These are phyloP conservation scores for Melanotaenia nigrans DNA, from an alignment of 2,797 vertebrate genomes.

Conservation along the genomic window DNA sequence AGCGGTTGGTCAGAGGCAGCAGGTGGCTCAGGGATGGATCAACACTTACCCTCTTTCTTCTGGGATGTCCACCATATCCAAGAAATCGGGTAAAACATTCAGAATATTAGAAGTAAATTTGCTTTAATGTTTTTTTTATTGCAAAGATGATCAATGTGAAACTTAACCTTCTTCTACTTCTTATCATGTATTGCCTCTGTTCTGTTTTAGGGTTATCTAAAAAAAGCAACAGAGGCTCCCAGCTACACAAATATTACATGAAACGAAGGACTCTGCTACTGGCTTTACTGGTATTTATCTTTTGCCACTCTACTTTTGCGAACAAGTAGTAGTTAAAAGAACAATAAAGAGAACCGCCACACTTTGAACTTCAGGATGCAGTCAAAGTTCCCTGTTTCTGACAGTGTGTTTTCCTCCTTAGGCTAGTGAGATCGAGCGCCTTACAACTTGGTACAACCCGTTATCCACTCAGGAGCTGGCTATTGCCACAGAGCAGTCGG, in stretches of 20 bases:
- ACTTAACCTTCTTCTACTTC: neutral
- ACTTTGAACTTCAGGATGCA: neutral
- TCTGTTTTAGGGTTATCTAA: constrained; percentile 89
- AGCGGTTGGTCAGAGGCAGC: constrained; percentile 92
- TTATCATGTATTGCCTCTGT: constrained; percentile 6
- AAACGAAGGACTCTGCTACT: constrained; percentile 92
- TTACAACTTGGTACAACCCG: constrained; percentile 97
- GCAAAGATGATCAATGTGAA: neutral
- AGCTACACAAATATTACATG: constrained; percentile 98
- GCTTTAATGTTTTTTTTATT: neutral
- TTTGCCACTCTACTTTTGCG: constrained; percentile 1
- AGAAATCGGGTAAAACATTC: constrained; percentile 90
- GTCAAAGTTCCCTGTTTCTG: neutral
- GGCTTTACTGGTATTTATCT: constrained; percentile 87
- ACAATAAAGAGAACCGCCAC: neutral
- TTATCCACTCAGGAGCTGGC: constrained; percentile 92
- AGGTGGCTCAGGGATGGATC: constrained; percentile 95
- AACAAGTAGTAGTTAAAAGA: neutral
- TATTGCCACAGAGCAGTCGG: constrained; percentile 88
- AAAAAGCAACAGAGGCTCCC: constrained; percentile 93
- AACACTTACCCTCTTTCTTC: constrained; percentile 97
- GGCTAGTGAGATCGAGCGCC: constrained; percentile 95
- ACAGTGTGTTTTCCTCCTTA: constrained; percentile 56
- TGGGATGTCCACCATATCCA: constrained; percentile 97
- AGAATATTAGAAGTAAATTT: neutral